phyloP scores from a whole-genome alignment of 2,888 invertebrate genomes.

The Tetheella fluctuosa region DNA sequence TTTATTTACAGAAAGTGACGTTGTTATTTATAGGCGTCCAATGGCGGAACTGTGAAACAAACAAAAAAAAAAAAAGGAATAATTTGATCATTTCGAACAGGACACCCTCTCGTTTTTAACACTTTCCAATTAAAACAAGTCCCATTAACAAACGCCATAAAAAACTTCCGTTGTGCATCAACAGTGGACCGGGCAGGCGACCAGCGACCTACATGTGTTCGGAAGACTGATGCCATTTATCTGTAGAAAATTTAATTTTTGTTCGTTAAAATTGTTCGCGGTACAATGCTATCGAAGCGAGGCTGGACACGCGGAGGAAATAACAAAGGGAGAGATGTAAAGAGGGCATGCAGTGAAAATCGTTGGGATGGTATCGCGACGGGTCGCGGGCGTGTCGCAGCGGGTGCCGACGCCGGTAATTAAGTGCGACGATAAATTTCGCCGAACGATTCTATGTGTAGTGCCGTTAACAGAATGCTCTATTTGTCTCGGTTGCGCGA shows the following conservation, averaged over 20 bases:
- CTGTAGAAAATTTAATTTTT: too few species aligned
- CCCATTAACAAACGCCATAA: constrained; percentile 17
- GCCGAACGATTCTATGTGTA: constrained; percentile 13
- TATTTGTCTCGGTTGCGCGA: constrained; percentile 6
- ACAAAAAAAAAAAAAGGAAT: neutral
- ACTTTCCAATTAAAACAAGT: constrained; percentile 16
- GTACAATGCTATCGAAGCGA: neutral
- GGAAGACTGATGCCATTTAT: neutral
- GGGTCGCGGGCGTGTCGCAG: neutral
- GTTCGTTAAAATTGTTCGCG: neutral
- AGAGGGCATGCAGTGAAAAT: neutral
- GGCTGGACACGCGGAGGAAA: too few species aligned
- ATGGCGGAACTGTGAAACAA: neutral
- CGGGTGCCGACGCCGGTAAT: constrained; percentile 25
- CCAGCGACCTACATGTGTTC: constrained; percentile 14
- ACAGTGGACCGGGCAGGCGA: constrained; percentile 12
- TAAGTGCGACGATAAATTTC: constrained; percentile 33
- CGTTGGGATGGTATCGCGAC: neutral
- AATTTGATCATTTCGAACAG: neutral
- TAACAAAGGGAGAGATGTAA: neutral
- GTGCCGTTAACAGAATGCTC: constrained; percentile 9
- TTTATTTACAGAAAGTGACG: too few species aligned
- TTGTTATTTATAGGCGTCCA: neutral
- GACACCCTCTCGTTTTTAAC: constrained; percentile 2
- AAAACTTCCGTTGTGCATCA: constrained; percentile 15